Base-by-base conservation (phyloP, 2,113 vertebrate species). In the Furnarius figulus region DNA sequence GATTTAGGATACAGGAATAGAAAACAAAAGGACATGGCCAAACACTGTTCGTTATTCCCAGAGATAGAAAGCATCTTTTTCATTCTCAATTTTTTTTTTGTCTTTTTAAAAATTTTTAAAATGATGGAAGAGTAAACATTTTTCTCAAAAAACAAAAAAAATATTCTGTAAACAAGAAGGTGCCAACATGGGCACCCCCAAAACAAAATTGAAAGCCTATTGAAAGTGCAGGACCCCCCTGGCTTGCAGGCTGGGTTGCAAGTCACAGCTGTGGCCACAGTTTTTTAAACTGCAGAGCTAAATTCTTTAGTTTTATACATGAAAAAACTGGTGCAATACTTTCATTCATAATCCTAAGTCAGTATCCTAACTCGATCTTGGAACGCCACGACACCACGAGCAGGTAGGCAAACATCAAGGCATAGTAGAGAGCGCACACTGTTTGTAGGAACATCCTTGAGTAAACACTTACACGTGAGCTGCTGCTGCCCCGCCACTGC, bases 31-130 rank as follows among this genome's bases (percentile, higher is more conserved):
- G 97, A 98, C 99, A 99, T 98, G 99, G 99, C 99, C 99, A 98
- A 99, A 99, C 99, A 99, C 99, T 99, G 99, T 99, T 99, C 98
- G 97, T 98, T 99, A 99, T 99, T 99, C 99, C 99, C 99, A 99
- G 99, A 99, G 99, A 99, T 99, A 98, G 97, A 99, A 99, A 99
- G 98, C 98, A 98, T 99, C 99, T 99, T 99, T 97, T 97, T 93
- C 97, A 98, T 98, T 98, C 98, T 97, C 98, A 76, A 91, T 98
- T 98, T 98, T 98, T 98, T 98, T 98, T 98, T 99, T 98, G 88
- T 97, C 80, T 97, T 97, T 98, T 98, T 97, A 96, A 97, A 97
- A 93, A 96, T 98, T 98, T 99, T 99, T 99, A 99, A 99, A 99
- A 99, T 98, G 98, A 99, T 99, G 98, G 98, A 99, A 99, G 98